These are phyloP conservation scores for Malacosoma neustria DNA, from an alignment of 2,888 invertebrate species.

Conservation along the genomic window DNA sequence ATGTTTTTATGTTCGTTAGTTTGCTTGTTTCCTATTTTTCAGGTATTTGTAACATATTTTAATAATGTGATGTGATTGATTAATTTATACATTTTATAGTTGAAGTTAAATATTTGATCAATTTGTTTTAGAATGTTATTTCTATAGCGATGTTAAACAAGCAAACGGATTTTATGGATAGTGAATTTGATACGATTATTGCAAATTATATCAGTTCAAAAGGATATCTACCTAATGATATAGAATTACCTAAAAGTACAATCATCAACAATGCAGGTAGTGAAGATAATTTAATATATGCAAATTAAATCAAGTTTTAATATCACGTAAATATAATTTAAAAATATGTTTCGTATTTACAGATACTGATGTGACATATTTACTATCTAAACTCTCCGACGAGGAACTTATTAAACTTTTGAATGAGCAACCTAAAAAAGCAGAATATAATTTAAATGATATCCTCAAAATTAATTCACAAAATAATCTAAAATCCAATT, in stretches of 20 bases:
- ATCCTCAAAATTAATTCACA: constrained; percentile 31
- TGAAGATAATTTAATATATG: neutral
- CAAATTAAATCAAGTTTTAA: too few species aligned
- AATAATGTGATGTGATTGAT: constrained; percentile 3
- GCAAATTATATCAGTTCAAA: constrained; percentile 39
- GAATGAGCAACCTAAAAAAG: constrained; percentile 39
- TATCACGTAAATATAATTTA: neutral
- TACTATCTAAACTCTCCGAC: constrained; percentile 55
- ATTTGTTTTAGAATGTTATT: constrained; percentile 22
- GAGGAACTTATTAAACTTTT: constrained; percentile 47
- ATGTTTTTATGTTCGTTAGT: neutral
- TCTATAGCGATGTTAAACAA: constrained; percentile 28
- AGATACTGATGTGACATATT: constrained; percentile 46
- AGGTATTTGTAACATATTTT: neutral
- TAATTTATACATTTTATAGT: constrained; percentile 1
- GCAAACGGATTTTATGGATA: constrained; percentile 22
- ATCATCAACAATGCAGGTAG: constrained; percentile 36
- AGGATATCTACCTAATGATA: constrained; percentile 44
- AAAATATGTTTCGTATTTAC: constrained; percentile 12
- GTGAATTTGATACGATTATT: constrained; percentile 32
- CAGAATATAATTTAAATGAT: constrained; percentile 42
- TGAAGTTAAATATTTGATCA: constrained; percentile 5
- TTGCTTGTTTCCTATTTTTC: neutral
- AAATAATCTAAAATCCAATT: constrained; percentile 9
- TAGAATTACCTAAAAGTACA: constrained; percentile 33